Base-by-base conservation (phyloP, 1,140 invertebrate species). In the Wiebesia pumilae region DNA sequence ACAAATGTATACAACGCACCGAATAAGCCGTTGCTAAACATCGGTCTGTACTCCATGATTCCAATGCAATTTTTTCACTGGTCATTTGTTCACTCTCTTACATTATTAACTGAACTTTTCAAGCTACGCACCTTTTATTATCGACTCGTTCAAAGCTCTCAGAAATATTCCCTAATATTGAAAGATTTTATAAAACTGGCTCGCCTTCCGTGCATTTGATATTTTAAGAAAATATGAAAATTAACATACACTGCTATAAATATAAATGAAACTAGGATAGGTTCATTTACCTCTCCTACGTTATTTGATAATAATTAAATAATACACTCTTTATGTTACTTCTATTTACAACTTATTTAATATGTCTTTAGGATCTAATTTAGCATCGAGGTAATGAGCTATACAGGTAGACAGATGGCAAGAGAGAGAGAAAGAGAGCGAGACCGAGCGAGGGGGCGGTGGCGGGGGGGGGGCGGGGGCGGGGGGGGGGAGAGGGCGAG, bases 231-330 rank as follows among this genome's bases (percentile, higher is more conserved):
- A 43, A 75, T 75, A 75, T 1, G 27, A 24, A 43, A 75, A 75
- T 75, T 43, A 43, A 43, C 21, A 43, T 33, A 75, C 24, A 75
- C 6, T 43, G 2, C 33, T 75, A 75, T 75, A 75, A 75, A 75
- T 75, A 43, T n/a, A 75, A 75, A 75, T 75, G 40, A 75, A 75
- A 75, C 7, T 43, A 75, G 38, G 24, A 43, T 75, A 75, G 14
- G 21, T 75, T 75, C 21, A n/a, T n/a, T n/a, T n/a, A n/a, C n/a
- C n/a, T n/a, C n/a, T n/a, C 1, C 30, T 67, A 30, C 9, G 30
- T 67, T 30, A 67, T 67, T 30, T 67, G 4, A 67, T 24, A 33
- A 67, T 24, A 30, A 12, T 12, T 21, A 30, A n/a, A n/a, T n/a
- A n/a, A n/a, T n/a, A n/a, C n/a, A n/a, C n/a, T 65, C n/a, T n/a